These are phyloP conservation scores for Limnephilus marmoratus DNA, from an alignment of 2,888 invertebrate species.

Conservation along the genomic window DNA sequence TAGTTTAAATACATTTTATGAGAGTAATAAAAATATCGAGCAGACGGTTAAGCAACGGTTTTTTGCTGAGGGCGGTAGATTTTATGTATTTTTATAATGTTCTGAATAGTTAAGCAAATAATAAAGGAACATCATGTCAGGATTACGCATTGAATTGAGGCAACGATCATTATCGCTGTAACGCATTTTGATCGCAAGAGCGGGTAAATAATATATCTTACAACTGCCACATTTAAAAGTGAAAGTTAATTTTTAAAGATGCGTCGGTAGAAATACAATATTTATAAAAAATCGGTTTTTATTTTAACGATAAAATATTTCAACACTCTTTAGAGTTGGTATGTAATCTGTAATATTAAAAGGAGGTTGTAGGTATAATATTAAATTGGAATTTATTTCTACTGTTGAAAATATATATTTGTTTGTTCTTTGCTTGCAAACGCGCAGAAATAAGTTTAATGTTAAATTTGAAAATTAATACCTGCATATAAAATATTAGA, in stretches of 20 bases:
- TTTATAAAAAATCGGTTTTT: not conserved
- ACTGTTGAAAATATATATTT: not conserved
- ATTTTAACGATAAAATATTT: not conserved
- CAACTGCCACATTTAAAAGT: not conserved
- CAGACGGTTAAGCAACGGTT: not conserved
- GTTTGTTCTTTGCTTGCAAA: not conserved
- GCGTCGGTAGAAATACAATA: not conserved
- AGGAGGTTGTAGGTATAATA: not conserved
- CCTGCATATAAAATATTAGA: not conserved
- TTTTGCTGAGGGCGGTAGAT: not conserved
- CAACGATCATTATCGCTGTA: not conserved
- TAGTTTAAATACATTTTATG: conserved; percentile 36
- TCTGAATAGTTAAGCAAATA: not conserved
- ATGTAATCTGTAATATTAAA: not conserved
- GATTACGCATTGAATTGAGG: not conserved
- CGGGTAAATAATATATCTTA: not conserved
- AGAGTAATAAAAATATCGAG: not conserved
- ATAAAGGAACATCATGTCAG: not conserved
- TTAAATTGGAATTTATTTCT: not conserved
- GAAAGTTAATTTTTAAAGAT: not conserved
- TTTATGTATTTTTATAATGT: not conserved
- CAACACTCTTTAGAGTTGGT: not conserved
- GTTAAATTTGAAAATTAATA: not conserved
- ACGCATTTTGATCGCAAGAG: not conserved
- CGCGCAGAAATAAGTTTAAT: not conserved